Evolutionary conservation across 2,888 invertebrate species (phyloP).

Genomic region (Agrotis clavis): DNA sequence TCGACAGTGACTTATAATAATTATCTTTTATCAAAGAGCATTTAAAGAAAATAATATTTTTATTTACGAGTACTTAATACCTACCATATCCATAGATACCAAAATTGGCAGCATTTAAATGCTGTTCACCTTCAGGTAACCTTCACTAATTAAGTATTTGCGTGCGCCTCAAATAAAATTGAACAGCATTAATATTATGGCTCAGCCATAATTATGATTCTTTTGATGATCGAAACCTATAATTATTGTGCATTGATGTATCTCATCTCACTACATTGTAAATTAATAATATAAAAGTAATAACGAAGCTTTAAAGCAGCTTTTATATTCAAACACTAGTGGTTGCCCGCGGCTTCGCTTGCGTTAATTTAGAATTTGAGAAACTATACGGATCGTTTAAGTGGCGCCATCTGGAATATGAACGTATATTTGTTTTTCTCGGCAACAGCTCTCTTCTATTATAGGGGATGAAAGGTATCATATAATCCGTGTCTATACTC

Average conservation of each 20-base stretch:
- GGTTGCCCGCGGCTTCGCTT: no score
- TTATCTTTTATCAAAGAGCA: neutral
- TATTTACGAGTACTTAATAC: neutral
- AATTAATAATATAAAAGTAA: neutral
- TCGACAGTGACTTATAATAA: neutral
- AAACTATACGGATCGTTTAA: no score
- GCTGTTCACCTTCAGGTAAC: neutral
- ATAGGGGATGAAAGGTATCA: no score
- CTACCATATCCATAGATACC: neutral
- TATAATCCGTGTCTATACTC: no score
- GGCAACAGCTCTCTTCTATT: no score
- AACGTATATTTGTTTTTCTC: no score
- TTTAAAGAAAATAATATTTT: neutral
- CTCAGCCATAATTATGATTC: neutral
- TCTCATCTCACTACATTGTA: neutral
- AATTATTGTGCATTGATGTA: neutral
- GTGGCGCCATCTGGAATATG: no score
- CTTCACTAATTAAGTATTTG: no score
- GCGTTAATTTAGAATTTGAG: no score
- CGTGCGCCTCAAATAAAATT: no score
- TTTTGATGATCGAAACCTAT: neutral
- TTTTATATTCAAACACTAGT: conserved; percentile 32
- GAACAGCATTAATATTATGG: no score
- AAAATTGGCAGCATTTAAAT: neutral
- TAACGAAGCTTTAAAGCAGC: neutral